Evolutionary conservation across 2,113 vertebrate genomes (phyloP).

Genomic region (Phrynocephalus versicolor): DNA sequence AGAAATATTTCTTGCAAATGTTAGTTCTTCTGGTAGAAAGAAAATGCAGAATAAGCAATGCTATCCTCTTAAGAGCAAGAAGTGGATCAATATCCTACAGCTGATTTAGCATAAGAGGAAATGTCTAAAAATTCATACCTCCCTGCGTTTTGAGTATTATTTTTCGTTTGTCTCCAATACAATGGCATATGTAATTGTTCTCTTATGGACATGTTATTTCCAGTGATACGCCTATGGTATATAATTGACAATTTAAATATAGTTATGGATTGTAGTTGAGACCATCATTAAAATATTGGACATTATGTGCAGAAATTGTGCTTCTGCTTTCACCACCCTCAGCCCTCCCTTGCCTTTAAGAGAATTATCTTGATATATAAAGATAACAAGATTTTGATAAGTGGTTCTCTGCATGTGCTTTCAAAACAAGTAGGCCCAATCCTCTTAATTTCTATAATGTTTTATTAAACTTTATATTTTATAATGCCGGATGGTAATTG

Average conservation of each 20-base stretch:
- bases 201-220: conserved; percentile 79
- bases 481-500: conserved; percentile 20
- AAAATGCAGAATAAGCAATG: conserved; percentile 76
- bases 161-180: conserved; percentile 77
- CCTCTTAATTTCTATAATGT: conserved; percentile 11
- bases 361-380: conserved; percentile 29
- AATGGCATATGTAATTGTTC: conserved; percentile 78
- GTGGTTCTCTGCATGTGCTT: conserved; percentile 14
- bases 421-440: conserved; percentile 57
- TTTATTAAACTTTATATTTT: conserved; percentile 26
- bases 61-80: conserved; percentile 77
- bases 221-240: conserved; percentile 78
- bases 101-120: conserved; percentile 78
- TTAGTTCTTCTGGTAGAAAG: conserved; percentile 74
- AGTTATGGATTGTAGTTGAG: conserved; percentile 72
- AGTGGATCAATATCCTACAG: conserved; percentile 77
- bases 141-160: conserved; percentile 79
- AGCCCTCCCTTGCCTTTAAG: conserved; percentile 68
- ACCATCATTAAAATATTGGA: conserved; percentile 72
- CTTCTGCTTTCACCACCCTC: conserved; percentile 63
- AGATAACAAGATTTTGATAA: conserved; percentile 8
- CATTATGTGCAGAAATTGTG: conserved; percentile 61
- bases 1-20: conserved; percentile 56
- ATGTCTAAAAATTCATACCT: conserved; percentile 79
- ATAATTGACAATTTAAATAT: conserved; percentile 77